Evolutionary conservation across 2,113 vertebrate genomes (phyloP).

Genomic region (Ictalurus punctatus): DNA sequence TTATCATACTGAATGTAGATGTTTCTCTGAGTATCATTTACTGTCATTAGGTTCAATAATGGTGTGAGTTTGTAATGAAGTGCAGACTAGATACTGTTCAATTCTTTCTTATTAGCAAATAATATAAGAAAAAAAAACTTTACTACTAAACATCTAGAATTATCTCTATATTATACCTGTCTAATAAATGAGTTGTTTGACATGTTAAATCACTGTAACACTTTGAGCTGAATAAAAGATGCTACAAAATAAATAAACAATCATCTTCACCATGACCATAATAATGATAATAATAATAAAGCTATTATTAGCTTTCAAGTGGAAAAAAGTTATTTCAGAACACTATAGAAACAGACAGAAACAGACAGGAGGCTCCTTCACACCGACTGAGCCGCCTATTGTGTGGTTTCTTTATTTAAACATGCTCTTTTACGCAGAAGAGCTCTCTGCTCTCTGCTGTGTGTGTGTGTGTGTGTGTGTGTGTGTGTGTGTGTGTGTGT

Average conservation of each 20-base stretch:
- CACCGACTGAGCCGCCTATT: conserved; percentile 1
- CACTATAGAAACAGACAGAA: conserved; percentile 2
- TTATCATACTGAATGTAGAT: background rate
- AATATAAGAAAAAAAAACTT: background rate
- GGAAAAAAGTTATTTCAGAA: background rate
- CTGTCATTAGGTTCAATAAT: background rate
- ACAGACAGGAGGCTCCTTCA: conserved; percentile 1
- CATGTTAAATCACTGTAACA: background rate
- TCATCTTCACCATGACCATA: too few species aligned
- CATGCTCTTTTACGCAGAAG: background rate
- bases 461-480: conserved; percentile 35
- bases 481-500: conserved; percentile 35
- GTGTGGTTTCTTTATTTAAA: conserved; percentile 22
- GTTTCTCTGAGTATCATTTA: background rate
- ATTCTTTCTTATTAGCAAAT: background rate
- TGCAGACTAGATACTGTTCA: background rate
- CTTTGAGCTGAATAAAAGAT: too few species aligned
- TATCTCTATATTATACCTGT: background rate
- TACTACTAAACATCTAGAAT: background rate
- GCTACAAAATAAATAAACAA: too few species aligned
- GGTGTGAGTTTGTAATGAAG: background rate
- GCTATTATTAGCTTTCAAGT: background rate
- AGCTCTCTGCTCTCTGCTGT: background rate
- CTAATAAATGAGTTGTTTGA: background rate
- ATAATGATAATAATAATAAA: too few species aligned